These are phyloP conservation scores for Carcharodon carcharias DNA, from an alignment of 2,797 vertebrate species.

Conservation along the genomic window DNA sequence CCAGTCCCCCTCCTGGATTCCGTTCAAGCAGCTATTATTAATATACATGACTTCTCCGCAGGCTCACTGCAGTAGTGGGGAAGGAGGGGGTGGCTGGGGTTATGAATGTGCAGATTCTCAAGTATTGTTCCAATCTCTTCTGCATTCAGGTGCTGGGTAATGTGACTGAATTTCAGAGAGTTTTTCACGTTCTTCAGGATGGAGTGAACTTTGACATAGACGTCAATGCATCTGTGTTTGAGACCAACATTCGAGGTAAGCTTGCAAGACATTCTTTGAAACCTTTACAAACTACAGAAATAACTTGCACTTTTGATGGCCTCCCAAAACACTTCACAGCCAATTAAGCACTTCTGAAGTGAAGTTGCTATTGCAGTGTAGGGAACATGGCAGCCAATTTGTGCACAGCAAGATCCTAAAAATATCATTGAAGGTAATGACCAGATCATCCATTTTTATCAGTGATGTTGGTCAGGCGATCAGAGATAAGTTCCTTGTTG, in stretches of 20 bases:
- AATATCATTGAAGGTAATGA: background rate
- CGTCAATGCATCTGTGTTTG: slow-evolving; percentile 92
- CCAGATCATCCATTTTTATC: background rate
- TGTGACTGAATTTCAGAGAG: slow-evolving; percentile 83
- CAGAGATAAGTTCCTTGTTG: background rate
- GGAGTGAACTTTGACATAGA: slow-evolving; percentile 87
- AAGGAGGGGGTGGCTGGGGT: too few species aligned
- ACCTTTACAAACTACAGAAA: background rate
- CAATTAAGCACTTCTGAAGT: background rate
- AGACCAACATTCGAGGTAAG: slow-evolving; percentile 93
- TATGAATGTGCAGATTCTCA: too few species aligned
- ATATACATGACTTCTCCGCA: background rate
- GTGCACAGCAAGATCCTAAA: background rate
- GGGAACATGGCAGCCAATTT: background rate
- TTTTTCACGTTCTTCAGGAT: slow-evolving; percentile 81
- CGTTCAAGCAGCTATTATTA: background rate
- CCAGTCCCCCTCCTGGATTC: background rate
- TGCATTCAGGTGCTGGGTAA: slow-evolving; percentile 81
- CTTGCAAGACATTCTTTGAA: background rate
- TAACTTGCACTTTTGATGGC: background rate
- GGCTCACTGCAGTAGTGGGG: background rate
- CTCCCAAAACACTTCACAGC: background rate
- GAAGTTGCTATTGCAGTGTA: background rate
- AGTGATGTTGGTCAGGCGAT: background rate
- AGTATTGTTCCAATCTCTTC: background rate